Base-by-base conservation (phyloP, 2,797 vertebrate genomes). In the Salmo trutta region DNA sequence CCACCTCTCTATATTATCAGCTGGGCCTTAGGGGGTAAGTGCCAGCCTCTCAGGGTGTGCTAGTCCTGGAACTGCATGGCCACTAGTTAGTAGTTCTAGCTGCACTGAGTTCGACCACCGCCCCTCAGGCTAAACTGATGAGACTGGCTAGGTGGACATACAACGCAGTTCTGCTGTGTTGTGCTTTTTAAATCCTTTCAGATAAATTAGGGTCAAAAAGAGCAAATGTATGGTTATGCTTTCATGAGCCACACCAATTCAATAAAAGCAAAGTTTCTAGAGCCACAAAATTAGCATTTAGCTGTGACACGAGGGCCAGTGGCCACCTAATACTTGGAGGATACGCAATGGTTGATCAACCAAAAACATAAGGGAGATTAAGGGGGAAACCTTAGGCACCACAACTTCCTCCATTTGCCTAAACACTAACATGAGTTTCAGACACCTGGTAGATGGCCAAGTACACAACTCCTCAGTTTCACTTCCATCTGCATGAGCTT, bases 391-490 rank as follows among this genome's bases (percentile, higher is more conserved):
- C n/a, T 24, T 3, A 5, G 17, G 21, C 36, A 56, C 21, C 12
- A 19, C 5, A 53, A 31, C 65, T 54, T 77, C 54, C 33, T 68
- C 52, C 12, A 75, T 54, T 17, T 72, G 67, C 65, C 5, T 53
- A n/a, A 56, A 56, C 15, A 17, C 51, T 0, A 4, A 3, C 12
- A 5, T 17, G 6, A 29, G 24, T 10, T 8, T 2, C 17, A 31
- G 41, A 67, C 75, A 71, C 68, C 68, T 51, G 54, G 24, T 33
- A 77, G n/a, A 51, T 0, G 53, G 71, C 71, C 3, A 73, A 24
- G 21, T 33, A 71, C 15, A n/a, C 53, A 56, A 56, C 36, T 16
- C 33, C 15, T 4, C 15, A 19, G 10, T 75, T 66, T 75, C 36
- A 51, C 62, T 65, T 21, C n/a, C 5, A 66, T 68, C 66, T 27